Evolutionary conservation across 2,113 vertebrate genomes (phyloP).

Genomic region (Caracal caracal): DNA sequence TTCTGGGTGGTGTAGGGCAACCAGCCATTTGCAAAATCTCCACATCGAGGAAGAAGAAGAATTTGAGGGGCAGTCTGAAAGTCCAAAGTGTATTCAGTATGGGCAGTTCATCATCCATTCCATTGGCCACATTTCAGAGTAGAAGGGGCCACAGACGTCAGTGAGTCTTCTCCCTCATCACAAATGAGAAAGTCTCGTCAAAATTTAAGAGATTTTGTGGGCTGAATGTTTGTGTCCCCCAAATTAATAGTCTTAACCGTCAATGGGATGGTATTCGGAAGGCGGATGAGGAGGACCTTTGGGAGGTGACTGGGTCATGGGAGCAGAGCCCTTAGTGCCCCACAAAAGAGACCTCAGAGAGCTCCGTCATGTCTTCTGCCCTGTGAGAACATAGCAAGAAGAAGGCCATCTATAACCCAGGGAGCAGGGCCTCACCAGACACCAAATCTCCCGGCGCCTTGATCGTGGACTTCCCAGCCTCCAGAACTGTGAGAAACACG

Average conservation of each 20-base stretch:
- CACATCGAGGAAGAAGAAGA: not conserved
- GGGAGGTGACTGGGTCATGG: not conserved
- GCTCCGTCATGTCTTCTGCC: too few relatives aligned
- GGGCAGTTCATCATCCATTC: fast-evolving
- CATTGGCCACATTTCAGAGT: not conserved
- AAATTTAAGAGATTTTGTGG: not conserved
- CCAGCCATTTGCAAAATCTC: not conserved
- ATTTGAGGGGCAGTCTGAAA: not conserved
- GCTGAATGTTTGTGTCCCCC: not conserved
- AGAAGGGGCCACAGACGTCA: not conserved
- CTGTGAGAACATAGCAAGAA: not conserved
- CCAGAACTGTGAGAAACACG: not conserved
- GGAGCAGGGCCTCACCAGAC: not conserved
- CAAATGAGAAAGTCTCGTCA: not conserved
- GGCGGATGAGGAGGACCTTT: not conserved
- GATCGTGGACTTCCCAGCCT: not conserved
- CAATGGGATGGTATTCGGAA: not conserved
- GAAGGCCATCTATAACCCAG: not conserved
- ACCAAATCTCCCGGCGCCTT: not conserved
- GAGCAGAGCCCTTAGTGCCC: not conserved
- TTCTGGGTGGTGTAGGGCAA: not conserved
- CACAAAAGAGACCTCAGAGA: too few relatives aligned
- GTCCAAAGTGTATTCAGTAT: not conserved
- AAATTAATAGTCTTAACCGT: too few relatives aligned
- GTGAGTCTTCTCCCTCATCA: not conserved